These are phyloP conservation scores for Scomberomorus guttatus DNA, from an alignment of 2,797 vertebrate genomes.

Conservation along the genomic window DNA sequence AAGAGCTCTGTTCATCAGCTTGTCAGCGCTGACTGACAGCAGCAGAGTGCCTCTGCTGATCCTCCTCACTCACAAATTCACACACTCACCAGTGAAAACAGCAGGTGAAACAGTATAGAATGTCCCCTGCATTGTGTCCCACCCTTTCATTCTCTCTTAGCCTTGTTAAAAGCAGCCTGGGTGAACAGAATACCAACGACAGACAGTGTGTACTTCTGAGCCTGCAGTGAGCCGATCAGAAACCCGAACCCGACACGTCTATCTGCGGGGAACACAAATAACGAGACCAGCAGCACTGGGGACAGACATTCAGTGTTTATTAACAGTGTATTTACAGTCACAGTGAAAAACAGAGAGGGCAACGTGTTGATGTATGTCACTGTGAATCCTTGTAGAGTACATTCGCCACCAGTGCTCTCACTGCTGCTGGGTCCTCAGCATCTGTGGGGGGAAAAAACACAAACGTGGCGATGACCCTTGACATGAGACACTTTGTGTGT, in stretches of 20 bases:
- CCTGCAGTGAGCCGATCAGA: constrained; percentile 1
- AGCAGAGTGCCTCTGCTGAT: constrained; percentile 19
- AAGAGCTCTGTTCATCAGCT: constrained; percentile 21
- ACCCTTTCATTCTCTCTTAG: constrained; percentile 6
- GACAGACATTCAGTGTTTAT: constrained; percentile 67
- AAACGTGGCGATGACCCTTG: constrained; percentile 17
- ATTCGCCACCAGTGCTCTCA: constrained; percentile 86
- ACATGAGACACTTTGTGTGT: not conserved
- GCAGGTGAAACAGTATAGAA: constrained; percentile 28
- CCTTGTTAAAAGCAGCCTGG: constrained; percentile 34
- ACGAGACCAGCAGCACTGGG: constrained; percentile 20
- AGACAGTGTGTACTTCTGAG: constrained; percentile 12
- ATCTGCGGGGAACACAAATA: constrained; percentile 29
- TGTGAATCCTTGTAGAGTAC: constrained; percentile 85
- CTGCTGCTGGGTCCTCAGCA: constrained; percentile 81
- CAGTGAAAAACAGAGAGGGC: not conserved
- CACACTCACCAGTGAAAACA: constrained; percentile 19
- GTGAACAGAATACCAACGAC: constrained; percentile 36
- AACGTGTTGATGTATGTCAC: constrained; percentile 18
- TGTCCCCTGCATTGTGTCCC: constrained; percentile 22
- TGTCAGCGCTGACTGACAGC: constrained; percentile 37
- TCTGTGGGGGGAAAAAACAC: constrained; percentile 80
- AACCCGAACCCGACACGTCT: constrained; percentile 40
- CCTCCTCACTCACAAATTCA: constrained; percentile 9
- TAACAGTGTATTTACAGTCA: constrained; percentile 73